Evolutionary conservation across 2,888 invertebrate species (phyloP), one percentile per base, ranked within the genome.

Genomic region (Drosophila meridiana): DNA sequence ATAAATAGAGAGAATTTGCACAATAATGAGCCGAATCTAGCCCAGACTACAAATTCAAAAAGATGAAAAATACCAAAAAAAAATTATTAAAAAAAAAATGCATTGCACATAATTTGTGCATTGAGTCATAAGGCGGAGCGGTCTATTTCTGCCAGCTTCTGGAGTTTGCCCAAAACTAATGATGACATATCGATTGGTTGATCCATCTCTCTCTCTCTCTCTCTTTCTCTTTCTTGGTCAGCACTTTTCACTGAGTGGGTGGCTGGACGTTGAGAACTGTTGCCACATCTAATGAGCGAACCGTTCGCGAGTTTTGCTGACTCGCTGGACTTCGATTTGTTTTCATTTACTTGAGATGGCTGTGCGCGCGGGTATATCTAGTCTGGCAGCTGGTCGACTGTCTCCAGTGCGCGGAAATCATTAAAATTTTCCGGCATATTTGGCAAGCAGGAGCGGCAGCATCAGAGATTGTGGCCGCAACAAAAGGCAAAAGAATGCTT

Each of bases 341-440:
- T 80, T 84, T 80, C 80, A 82, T 83, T 82, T 78, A 56, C 30
- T 64, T 73, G 73, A 30, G 9, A 36, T 8, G 34, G 45, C 64
- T 69, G 38, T 20, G 57, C 28, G 14, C 28, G 36, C 26, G 53
- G 20, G 20, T 28, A 2, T 50, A 42, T 65, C 53, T 43, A 13
- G 55, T 30, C 38, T 48, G 52, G 53, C 26, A 14, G 30, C 36
- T 57, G 20, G 43, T n/a, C 34, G n/a, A 43, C 48, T 61, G 32
- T 69, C 72, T 74, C 48, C 52, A 65, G 56, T 20, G 52, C 58
- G 59, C 86, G 87, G 87, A 86, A 76, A 87, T 86, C 86, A 86
- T 86, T 86, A 86, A 87, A 86, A 84, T 84, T 87, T 86, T 86
- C 83, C 87, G 73, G 77, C 73, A 76, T 87, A 85, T 87, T 86